Conservation (phyloP, 2,888 invertebrate species). For the Candidula unifasciata region DNA sequence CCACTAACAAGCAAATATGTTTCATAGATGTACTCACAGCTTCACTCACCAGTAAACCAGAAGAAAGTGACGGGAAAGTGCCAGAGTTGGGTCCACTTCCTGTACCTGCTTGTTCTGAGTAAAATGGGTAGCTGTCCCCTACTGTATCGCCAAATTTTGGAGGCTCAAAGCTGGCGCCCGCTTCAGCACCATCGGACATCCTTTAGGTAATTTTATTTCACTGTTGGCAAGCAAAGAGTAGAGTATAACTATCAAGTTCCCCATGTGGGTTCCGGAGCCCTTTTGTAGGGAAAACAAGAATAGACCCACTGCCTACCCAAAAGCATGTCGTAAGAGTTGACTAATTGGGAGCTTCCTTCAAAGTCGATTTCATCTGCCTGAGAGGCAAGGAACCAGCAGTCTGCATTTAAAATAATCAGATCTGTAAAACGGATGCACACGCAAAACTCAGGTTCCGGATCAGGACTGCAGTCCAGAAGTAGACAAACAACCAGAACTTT, state of each 20-base stretch:
- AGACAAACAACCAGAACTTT: no score
- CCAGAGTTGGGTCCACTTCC: constrained; percentile 31
- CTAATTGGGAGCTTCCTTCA: no score
- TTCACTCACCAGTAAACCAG: constrained; percentile 1
- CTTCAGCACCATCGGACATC: constrained; percentile 14
- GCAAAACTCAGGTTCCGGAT: no score
- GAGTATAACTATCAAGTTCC: not conserved
- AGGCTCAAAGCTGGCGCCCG: not conserved
- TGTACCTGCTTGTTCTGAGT: not conserved
- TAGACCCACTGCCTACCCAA: not conserved
- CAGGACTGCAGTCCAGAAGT: no score
- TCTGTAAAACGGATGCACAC: no score
- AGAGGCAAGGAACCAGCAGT: no score
- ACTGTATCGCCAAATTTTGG: constrained; percentile 12
- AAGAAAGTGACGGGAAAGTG: not conserved
- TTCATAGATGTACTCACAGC: not conserved
- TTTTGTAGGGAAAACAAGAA: no score
- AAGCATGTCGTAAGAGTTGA: no score
- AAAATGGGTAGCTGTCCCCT: constrained; percentile 4
- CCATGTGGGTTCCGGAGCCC: no score
- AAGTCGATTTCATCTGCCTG: no score
- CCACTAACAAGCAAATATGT: not conserved
- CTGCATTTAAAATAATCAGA: no score
- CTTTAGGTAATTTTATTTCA: not conserved
- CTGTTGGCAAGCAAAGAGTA: not conserved